Evolutionary conservation across 1,140 invertebrate species (phyloP), one percentile per base, ranked within the genome.

Genomic region (Antheraea mylitta): DNA sequence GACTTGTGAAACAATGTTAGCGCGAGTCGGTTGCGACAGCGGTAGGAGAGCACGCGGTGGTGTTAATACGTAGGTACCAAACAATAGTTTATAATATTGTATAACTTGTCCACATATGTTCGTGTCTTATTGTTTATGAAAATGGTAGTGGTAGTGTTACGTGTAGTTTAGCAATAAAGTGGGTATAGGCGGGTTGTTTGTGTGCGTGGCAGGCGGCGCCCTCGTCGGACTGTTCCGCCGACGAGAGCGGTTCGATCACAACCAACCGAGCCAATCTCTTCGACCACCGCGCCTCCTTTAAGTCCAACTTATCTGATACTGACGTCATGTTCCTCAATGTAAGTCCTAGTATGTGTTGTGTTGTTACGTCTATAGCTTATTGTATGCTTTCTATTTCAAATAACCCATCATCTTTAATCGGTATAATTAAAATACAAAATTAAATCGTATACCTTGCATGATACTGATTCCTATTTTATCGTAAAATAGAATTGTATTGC

Each of bases 291-390:
- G 93, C 93, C 76, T 92, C 90, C 67, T 92, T 92, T 92, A 95
- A 97, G 78, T 97, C 97, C 75, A 97, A 98, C 65, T 96, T 98
- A 72, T 98, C 98, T 74, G 98, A 99, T 92, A 53, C 97, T 83
- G 98, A 99, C 94, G 95, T 97, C 82, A 97, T 98, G 92, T 96
- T 95, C 85, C 94, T 96, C 88, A 96, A 96, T 94, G 97, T 97
- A 94, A 96, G 96, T 95, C 82, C 60, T 83, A 79, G 75, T 74
- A 69, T 70, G 64, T 75, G 75, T 80, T 64, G 74, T 77, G 68
- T 18, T 58, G 59, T 66, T 53, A 65, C 64, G 42, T 68, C 60
- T 64, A 1, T 66, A 66, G 65, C 65, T 60, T 66, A 30, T 37
- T 66, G 16, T 66, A 22, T 38, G 65, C 45, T 63, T 42, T 13